Evolutionary conservation across 2,888 invertebrate species (phyloP), one percentile per base, ranked within the genome.

Genomic region (Pammene aurita): DNA sequence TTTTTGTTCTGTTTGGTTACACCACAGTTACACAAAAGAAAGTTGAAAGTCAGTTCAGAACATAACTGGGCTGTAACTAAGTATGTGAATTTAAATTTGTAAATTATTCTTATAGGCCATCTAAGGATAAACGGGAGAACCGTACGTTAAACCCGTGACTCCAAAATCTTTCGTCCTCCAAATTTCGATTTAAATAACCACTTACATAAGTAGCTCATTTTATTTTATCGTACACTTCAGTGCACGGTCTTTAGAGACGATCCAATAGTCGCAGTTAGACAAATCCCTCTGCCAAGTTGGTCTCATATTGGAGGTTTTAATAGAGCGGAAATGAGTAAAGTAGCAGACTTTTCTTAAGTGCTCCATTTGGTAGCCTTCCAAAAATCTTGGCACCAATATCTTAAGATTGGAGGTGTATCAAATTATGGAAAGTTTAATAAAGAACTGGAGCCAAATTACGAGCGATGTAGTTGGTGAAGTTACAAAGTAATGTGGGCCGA

Each of bases 321-420:
- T 41, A 50, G 42, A 35, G 26, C 16, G 52, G 57, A 44, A 68
- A 56, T 56, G 57, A 46, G 42, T 50, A 52, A 18, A 35, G 44
- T 34, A 34, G 66, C 14, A 42, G 34, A 60, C 60, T 60, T 69
- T 44, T 18, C 48, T 48, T 16, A 60, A 69, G 60, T 65, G 46
- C 41, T 26, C 58, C 48, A 69, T 69, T 69, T 69, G 69, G 69
- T 69, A 34, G 38, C 44, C 63, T 46, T 69, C 69, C 69, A 69
- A 69, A 64, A 69, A 65, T 54, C 54, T 68, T 54, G 48, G 50
- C 38, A 44, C 18, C n/a, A 11, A 1, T 38, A 42, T n/a, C 18
- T 50, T 48, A 62, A 50, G 44, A 57, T 42, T 35, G 13, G 34
- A 57, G 35, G 56, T 42, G 35, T 58, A 38, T 54, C 44, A 46